These are phyloP conservation scores for Idaea biselata DNA, from an alignment of 2,888 invertebrate species.

Conservation along the genomic window DNA sequence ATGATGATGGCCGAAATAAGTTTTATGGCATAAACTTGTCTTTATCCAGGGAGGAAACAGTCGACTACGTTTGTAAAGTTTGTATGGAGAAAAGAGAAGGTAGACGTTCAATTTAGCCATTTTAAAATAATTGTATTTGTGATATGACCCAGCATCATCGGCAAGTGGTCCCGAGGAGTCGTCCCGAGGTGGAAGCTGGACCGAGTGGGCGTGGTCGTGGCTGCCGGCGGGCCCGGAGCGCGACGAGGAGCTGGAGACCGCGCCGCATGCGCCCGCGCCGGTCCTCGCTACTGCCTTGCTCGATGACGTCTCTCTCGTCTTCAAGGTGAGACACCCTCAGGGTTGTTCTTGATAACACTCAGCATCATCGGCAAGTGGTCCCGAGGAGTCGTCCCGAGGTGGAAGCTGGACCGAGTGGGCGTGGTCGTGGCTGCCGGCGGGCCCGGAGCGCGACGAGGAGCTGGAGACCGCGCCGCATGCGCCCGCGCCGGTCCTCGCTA, in stretches of 20 bases:
- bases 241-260: slow-evolving; percentile 40
- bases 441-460: slow-evolving; percentile 48
- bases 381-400: slow-evolving; percentile 46
- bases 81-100: no score
- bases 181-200: slow-evolving; percentile 55
- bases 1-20: no score
- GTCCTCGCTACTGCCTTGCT: slow-evolving; percentile 51
- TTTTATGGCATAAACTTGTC: no score
- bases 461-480: slow-evolving; percentile 35
- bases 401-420: slow-evolving; percentile 73
- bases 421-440: slow-evolving; percentile 71
- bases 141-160: slow-evolving; percentile 31
- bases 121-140: no score
- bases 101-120: no score
- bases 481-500: slow-evolving; percentile 51
- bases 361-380: slow-evolving; percentile 36
- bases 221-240: slow-evolving; percentile 55
- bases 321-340: no score
- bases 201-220: slow-evolving; percentile 76
- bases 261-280: slow-evolving; percentile 50
- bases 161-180: slow-evolving; percentile 57
- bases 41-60: no score
- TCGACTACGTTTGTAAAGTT: no score
- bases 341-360: no score
- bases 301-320: slow-evolving; percentile 54